Conservation (phyloP, 2,888 invertebrate genomes). For the Adelognathus sp. region DNA sequence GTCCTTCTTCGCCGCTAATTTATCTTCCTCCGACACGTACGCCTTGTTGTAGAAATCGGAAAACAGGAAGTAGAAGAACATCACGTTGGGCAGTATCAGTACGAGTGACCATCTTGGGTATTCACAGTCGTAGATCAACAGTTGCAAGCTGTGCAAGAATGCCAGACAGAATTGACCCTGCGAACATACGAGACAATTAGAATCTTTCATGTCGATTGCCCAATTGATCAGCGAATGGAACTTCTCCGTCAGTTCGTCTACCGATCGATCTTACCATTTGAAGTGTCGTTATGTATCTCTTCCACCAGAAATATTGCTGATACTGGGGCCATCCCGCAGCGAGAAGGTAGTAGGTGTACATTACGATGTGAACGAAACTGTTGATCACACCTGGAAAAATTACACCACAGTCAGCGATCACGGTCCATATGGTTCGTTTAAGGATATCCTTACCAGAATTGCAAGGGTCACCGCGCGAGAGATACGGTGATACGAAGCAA, state of each 20-base stretch:
- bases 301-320: conserved; percentile 96
- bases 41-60: conserved; percentile 94
- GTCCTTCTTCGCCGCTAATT: conserved; percentile 37
- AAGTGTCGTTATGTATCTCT: conserved; percentile 93
- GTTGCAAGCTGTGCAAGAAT: conserved; percentile 92
- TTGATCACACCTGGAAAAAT: conserved; percentile 88
- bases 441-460: too few species aligned
- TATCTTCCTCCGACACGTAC: conserved; percentile 80
- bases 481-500: too few species aligned
- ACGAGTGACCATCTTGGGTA: conserved; percentile 92
- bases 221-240: not conserved
- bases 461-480: too few species aligned
- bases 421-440: too few species aligned
- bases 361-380: conserved; percentile 96
- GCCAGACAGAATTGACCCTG: conserved; percentile 95
- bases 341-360: conserved; percentile 96
- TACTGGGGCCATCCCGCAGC: conserved; percentile 94
- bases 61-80: conserved; percentile 96
- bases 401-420: too few species aligned
- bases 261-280: conserved; percentile 87
- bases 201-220: not conserved
- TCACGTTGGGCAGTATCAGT: conserved; percentile 94
- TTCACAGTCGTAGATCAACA: conserved; percentile 93
- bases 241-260: not conserved
- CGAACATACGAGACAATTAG: conserved; percentile 71